These are phyloP conservation scores for Solenopsis fugax DNA, from an alignment of 1,140 invertebrate species.

Conservation along the genomic window DNA sequence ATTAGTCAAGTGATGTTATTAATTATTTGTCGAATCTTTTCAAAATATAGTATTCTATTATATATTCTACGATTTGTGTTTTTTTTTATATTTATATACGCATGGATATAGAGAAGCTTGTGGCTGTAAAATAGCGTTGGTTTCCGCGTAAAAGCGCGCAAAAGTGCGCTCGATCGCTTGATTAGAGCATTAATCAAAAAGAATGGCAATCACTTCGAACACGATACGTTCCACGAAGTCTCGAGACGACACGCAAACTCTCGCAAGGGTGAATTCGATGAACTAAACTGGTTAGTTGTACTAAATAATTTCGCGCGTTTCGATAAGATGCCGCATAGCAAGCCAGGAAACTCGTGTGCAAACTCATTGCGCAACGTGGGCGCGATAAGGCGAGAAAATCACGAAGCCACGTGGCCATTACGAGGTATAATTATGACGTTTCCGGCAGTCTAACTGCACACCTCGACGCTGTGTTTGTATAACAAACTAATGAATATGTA, in stretches of 20 bases:
- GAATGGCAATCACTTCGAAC: constrained; percentile 62
- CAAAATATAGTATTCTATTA: neutral
- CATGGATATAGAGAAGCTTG: constrained; percentile 6
- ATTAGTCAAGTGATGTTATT: constrained; percentile 22
- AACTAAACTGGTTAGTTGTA: constrained; percentile 57
- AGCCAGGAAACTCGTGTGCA: constrained; percentile 44
- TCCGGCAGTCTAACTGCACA: constrained; percentile 6
- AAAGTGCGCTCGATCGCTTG: constrained; percentile 14
- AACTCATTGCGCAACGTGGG: constrained; percentile 41
- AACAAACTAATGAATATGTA: constrained; percentile 34
- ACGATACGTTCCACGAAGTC: constrained; percentile 46
- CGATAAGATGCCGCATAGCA: constrained; percentile 52
- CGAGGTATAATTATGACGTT: constrained; percentile 60
- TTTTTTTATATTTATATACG: constrained; percentile 16
- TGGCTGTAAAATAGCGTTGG: constrained; percentile 32
- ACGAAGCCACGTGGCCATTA: constrained; percentile 44
- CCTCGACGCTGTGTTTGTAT: neutral
- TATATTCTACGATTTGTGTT: neutral
- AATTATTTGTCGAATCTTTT: constrained; percentile 17
- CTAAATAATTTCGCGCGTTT: constrained; percentile 56
- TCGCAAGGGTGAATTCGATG: constrained; percentile 54
- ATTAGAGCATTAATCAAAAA: constrained; percentile 74
- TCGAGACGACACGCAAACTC: constrained; percentile 33
- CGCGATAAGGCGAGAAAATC: constrained; percentile 52
- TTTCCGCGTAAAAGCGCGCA: constrained; percentile 10